Evolutionary conservation across 2,113 vertebrate genomes (phyloP), one percentile per base, ranked within the genome.

Genomic region (Furnarius figulus): DNA sequence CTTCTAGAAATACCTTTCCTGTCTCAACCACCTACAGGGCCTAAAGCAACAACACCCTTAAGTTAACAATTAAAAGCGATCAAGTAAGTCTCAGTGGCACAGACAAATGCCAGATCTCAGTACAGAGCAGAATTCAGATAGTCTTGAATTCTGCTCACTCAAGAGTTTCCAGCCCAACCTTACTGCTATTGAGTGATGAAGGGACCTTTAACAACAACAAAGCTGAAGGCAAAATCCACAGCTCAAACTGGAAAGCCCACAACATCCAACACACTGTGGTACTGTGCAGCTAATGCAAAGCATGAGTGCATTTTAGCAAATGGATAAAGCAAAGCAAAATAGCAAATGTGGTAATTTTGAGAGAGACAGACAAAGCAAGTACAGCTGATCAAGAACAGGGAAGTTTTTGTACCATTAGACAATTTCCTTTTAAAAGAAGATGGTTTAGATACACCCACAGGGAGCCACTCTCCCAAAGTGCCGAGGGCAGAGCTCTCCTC

Each of bases 401-500:
- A 71, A 33, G 30, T 46, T 85, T 66, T 73, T 37, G 19, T 97
- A 99, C 98, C 98, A 72, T 98, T 97, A 67, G 92, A 96, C 33
- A 96, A 79, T 49, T 97, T 98, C 21, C 97, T 98, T 93, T 98
- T 99, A 89, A 97, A 87, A 87, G 97, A 91, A 63, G 95, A 24
- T 21, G 23, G 58, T 17, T 97, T 97, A 5, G 98, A 96, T 70
- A 93, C 85, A 67, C 94, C 95, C 81, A 89, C n/a, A 1, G 89
- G 95, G 65, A 73, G 87, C 67, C 87, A 93, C 20, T 97, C 98
- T 91, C 97, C 97, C 85, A 95, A 78, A 75, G 77, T 98, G 97
- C 98, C 97, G 2, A 97, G 94, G 50, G 97, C 94, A 73, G 98
- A 98, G 80, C 74, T 97, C 6, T 98, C 98, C 5, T 99, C 99